A percentile compares a stretch with the other conserved stretches of the same genome.
Evolutionary conservation across 2,888 invertebrate genomes (phyloP).

Genomic region (Cryptus armator): DNA sequence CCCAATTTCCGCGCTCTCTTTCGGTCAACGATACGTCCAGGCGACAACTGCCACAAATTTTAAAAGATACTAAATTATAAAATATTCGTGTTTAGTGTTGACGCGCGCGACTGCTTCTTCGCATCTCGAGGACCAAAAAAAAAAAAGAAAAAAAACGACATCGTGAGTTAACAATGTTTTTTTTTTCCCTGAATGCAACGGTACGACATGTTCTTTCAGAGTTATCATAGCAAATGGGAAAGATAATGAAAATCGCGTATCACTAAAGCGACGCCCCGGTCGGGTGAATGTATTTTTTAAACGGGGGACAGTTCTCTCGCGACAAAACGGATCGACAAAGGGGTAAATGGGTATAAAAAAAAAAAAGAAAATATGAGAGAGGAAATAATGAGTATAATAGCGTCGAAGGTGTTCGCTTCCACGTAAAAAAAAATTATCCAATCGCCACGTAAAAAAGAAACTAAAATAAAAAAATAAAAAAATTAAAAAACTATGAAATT

Average conservation of each 20-base stretch:
- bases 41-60: slow-evolving; percentile 79
- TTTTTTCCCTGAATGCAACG: slow-evolving; percentile 38
- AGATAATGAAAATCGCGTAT: slow-evolving; percentile 25
- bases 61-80: slow-evolving; percentile 49
- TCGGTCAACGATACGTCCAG: slow-evolving; percentile 79
- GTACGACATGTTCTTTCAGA: slow-evolving; percentile 29
- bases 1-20: slow-evolving; percentile 70
- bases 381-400: slow-evolving; percentile 50
- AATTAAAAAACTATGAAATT: slow-evolving; percentile 24
- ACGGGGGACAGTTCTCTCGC: slow-evolving; percentile 30
- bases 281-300: slow-evolving; percentile 53
- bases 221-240: slow-evolving; percentile 1
- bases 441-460: slow-evolving; percentile 21
- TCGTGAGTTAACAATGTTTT: slow-evolving; percentile 30
- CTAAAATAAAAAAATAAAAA: background rate
- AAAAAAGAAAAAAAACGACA: slow-evolving; percentile 12
- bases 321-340: slow-evolving; percentile 20
- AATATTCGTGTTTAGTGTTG: slow-evolving; percentile 48
- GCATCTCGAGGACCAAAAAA: slow-evolving; percentile 61
- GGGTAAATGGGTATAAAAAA: slow-evolving; percentile 30
- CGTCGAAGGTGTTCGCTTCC: slow-evolving; percentile 57
- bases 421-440: slow-evolving; percentile 48
- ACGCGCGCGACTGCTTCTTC: slow-evolving; percentile 38
- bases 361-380: slow-evolving; percentile 10
- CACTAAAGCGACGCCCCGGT: slow-evolving; percentile 34